Percentiles rank a stretch among this genome's conserved stretches.
These are phyloP conservation scores for Acanthosepion pharaonis DNA, from an alignment of 2,888 invertebrate genomes.

Conservation along the genomic window DNA sequence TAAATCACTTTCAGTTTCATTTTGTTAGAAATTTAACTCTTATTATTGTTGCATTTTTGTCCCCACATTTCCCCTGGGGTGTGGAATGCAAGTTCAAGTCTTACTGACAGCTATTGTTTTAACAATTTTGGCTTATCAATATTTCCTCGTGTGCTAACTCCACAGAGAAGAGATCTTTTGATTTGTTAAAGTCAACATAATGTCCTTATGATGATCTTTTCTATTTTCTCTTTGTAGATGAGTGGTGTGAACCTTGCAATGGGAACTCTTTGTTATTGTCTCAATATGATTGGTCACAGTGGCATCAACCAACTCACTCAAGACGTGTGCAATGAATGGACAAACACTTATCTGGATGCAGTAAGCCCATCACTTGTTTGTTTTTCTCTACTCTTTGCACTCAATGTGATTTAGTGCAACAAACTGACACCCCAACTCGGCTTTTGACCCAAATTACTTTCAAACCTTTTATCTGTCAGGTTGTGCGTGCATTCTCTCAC, in stretches of 20 bases:
- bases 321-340: conserved; percentile 59
- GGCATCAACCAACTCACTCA: conserved; percentile 53
- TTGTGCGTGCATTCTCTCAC: no score
- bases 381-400: not conserved
- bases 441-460: not conserved
- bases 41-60: no score
- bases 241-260: conserved; percentile 59
- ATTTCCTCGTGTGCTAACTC: no score
- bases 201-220: not conserved
- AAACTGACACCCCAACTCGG: not conserved
- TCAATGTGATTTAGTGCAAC: not conserved
- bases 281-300: conserved; percentile 60
- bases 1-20: no score
- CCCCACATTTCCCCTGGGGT: no score
- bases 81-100: no score
- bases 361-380: conserved; percentile 49
- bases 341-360: conserved; percentile 50
- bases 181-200: not conserved
- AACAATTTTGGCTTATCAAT: no score
- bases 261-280: conserved; percentile 61
- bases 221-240: conserved; percentile 54
- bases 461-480: not conserved
- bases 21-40: no score
- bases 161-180: no score
- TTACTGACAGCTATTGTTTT: no score